Percentiles rank a stretch among this genome's conserved stretches.
Conservation (phyloP, 2,888 invertebrate species). For the Perizoma flavofasciatum region DNA sequence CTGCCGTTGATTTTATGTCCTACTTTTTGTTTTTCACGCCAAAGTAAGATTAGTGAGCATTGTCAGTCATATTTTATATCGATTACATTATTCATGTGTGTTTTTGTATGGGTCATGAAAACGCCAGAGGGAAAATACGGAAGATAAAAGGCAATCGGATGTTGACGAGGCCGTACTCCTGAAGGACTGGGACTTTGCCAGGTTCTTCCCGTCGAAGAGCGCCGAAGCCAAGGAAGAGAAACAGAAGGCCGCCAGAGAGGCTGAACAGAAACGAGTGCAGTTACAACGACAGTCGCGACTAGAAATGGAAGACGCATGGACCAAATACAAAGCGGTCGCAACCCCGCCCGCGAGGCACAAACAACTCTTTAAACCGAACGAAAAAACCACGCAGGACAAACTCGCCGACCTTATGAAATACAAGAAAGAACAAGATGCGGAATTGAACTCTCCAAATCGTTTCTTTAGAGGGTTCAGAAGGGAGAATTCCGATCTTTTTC, state of each 20-base stretch:
- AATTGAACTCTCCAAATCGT: slow-evolving; percentile 87
- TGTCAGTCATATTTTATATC: slow-evolving; percentile 46
- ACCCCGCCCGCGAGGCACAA: slow-evolving; percentile 74
- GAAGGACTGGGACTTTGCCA: slow-evolving; percentile 94
- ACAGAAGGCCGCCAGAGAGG: slow-evolving; percentile 68
- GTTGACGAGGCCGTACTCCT: slow-evolving; percentile 91
- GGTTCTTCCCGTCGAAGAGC: slow-evolving; percentile 88
- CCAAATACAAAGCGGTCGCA: slow-evolving; percentile 71
- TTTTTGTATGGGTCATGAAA: slow-evolving; percentile 77
- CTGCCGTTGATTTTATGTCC: slow-evolving; percentile 27
- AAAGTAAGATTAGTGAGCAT: slow-evolving; percentile 81
- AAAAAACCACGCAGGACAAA: slow-evolving; percentile 74
- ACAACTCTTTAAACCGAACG: slow-evolving; percentile 63
- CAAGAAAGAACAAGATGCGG: slow-evolving; percentile 88
- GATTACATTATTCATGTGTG: slow-evolving; percentile 65
- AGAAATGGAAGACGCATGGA: slow-evolving; percentile 77
- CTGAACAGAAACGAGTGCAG: slow-evolving; percentile 66
- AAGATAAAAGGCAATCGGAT: slow-evolving; percentile 80
- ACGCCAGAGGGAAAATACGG: slow-evolving; percentile 71
- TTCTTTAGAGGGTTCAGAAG: slow-evolving; percentile 92
- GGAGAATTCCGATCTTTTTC: slow-evolving; percentile 93
- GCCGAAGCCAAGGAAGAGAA: slow-evolving; percentile 63
- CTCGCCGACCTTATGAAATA: slow-evolving; percentile 82
- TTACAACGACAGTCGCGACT: slow-evolving; percentile 74
- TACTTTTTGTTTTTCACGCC: slow-evolving; percentile 61